phyloP scores from a whole-genome alignment of 2,113 vertebrate species.

The Cryptomyrus ogoouensis region DNA sequence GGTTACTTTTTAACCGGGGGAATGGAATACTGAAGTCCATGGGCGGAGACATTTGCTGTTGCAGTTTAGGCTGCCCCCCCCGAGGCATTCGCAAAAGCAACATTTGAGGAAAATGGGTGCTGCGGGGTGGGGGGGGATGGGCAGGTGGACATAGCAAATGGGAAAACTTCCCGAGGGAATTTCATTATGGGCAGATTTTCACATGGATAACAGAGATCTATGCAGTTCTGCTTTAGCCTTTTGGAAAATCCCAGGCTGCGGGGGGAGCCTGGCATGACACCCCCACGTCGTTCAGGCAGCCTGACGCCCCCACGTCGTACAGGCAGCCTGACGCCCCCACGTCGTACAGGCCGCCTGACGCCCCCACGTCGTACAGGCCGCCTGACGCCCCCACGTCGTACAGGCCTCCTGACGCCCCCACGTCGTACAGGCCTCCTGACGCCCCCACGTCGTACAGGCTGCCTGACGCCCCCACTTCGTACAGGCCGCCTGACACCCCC shows the following conservation, averaged over 20 bases:
- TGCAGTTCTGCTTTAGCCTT: conserved; percentile 30
- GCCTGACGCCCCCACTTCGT: too few species aligned
- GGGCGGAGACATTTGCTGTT: not conserved
- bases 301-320: too few species aligned
- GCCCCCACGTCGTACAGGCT: too few species aligned
- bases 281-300: too few species aligned
- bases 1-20: not conserved
- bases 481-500: too few species aligned
- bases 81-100: not conserved
- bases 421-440: not conserved
- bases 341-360: too few species aligned
- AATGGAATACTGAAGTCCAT: not conserved
- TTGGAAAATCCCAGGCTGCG: conserved; percentile 3
- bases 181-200: conserved; percentile 23
- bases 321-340: too few species aligned
- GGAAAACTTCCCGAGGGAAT: conserved; percentile 15
- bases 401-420: too few species aligned
- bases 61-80: not conserved
- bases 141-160: not conserved
- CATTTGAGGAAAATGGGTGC: not conserved
- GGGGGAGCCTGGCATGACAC: not conserved
- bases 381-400: too few species aligned
- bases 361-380: too few species aligned
- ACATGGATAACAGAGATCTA: conserved; percentile 14
- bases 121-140: conserved; percentile 31